Conservation (phyloP, 2,113 vertebrate genomes). For the Stercorarius parasiticus region DNA sequence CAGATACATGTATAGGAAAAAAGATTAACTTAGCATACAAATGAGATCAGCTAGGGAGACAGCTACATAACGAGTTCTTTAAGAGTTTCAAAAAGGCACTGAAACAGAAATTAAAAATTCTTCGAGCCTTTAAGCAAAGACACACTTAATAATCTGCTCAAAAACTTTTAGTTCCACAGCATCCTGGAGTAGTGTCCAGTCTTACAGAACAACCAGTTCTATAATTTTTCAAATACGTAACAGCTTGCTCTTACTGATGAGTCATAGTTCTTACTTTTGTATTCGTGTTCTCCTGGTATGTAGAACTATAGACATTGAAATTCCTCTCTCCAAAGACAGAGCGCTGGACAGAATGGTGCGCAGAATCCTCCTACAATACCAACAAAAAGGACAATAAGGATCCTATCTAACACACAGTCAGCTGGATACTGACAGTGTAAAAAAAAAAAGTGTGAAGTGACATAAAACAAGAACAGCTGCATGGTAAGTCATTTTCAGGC, state of each 20-base stretch:
- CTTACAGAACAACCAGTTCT: slow-evolving; percentile 3
- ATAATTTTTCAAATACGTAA: neutral
- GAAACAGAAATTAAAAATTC: neutral
- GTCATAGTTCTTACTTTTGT: slow-evolving; percentile 79
- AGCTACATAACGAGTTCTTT: neutral
- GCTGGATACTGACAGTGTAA: slow-evolving; percentile 42
- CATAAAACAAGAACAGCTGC: slow-evolving; percentile 67
- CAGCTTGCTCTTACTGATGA: neutral
- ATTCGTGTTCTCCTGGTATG: slow-evolving; percentile 70
- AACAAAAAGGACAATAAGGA: slow-evolving; percentile 67
- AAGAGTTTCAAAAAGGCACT: neutral
- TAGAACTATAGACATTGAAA: slow-evolving; percentile 85
- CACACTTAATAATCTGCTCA: neutral
- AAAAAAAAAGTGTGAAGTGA: slow-evolving; percentile 43
- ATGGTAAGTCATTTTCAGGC: slow-evolving; percentile 44
- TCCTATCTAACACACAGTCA: slow-evolving; percentile 60
- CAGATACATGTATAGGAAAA: neutral
- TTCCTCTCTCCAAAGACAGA: slow-evolving; percentile 95
- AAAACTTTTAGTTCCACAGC: neutral
- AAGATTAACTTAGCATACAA: neutral
- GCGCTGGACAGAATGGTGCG: slow-evolving; percentile 77
- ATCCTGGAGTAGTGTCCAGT: neutral
- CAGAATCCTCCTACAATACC: slow-evolving; percentile 81
- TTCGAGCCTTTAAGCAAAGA: neutral
- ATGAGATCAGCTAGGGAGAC: neutral